Evolutionary conservation across 1,140 invertebrate species (phyloP).

Genomic region (Lepidostoma basale): DNA sequence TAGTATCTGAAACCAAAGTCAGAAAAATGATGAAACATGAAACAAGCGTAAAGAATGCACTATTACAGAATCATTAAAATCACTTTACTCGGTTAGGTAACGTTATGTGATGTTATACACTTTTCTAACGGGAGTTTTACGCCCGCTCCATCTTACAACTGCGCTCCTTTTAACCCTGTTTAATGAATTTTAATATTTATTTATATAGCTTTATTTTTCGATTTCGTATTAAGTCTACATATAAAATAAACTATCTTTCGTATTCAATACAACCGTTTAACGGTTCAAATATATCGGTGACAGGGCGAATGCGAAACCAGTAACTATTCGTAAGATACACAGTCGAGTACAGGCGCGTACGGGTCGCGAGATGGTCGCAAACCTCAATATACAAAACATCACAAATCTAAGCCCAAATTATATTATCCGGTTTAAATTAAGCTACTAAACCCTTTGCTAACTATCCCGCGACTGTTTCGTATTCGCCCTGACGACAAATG

Average conservation of each 20-base stretch:
- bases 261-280: neutral
- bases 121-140: no score
- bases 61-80: no score
- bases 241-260: constrained; percentile 12
- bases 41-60: no score
- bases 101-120: no score
- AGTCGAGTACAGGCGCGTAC: constrained; percentile 5
- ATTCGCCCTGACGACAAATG: constrained; percentile 4
- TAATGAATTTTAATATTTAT: neutral
- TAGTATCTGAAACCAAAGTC: no score
- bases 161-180: neutral
- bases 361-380: neutral
- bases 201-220: constrained; percentile 9
- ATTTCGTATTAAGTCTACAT: neutral
- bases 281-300: neutral
- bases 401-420: neutral
- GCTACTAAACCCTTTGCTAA: neutral
- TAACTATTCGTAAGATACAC: constrained; percentile 13
- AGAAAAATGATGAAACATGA: no score
- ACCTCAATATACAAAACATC: no score
- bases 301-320: constrained; percentile 5
- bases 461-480: neutral
- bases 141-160: constrained; percentile 1
- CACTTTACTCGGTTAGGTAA: no score
- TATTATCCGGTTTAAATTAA: neutral